These are phyloP conservation scores for Meganola albula DNA, from an alignment of 2,888 invertebrate genomes.

Conservation along the genomic window DNA sequence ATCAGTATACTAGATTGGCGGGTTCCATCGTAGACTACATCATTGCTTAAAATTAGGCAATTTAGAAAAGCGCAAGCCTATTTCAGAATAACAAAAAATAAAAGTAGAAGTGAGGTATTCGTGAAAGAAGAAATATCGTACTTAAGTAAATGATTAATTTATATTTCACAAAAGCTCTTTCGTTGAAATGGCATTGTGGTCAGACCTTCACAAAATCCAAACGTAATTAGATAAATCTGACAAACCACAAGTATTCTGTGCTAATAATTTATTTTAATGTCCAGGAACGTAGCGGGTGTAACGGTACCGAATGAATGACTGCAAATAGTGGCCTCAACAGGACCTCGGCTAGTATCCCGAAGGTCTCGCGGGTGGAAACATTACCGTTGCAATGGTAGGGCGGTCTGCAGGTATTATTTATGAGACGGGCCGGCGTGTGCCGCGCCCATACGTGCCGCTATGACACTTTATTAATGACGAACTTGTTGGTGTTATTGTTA, in stretches of 20 bases:
- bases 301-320: constrained; percentile 34
- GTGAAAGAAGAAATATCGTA: too few species aligned
- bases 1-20: too few species aligned
- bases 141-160: too few species aligned
- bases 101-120: too few species aligned
- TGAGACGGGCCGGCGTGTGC: constrained; percentile 49
- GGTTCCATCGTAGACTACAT: too few species aligned
- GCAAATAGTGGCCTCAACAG: constrained; percentile 23
- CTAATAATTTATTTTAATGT: constrained; percentile 18
- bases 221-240: constrained; percentile 2
- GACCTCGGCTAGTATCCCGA: constrained; percentile 32
- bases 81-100: too few species aligned
- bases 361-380: constrained; percentile 40
- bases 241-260: neutral
- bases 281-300: constrained; percentile 33
- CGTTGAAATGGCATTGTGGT: too few species aligned
- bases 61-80: too few species aligned
- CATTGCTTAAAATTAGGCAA: too few species aligned
- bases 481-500: constrained; percentile 48
- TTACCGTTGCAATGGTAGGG: constrained; percentile 50
- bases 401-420: constrained; percentile 58
- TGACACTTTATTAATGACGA: constrained; percentile 62
- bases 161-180: too few species aligned
- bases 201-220: constrained; percentile 16
- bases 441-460: constrained; percentile 56